Conservation (phyloP, 1,140 invertebrate genomes). For the Potamilus streckersoni region DNA sequence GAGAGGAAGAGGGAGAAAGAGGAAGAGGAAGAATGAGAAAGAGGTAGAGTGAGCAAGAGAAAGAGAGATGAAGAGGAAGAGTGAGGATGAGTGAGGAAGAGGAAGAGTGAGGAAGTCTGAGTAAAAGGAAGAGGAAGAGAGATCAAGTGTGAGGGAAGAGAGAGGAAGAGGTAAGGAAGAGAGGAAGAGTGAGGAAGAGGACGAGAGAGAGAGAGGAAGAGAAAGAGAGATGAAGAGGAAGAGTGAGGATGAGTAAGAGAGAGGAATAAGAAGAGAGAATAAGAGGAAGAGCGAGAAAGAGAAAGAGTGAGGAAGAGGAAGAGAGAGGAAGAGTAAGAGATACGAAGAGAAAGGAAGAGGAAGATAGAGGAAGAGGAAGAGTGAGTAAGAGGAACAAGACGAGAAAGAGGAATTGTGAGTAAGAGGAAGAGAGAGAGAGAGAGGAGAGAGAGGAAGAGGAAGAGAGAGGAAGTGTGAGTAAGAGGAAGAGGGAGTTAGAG, state of each 20-base stretch:
- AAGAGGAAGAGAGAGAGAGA: not conserved
- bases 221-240: no score
- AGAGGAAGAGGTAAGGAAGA: not conserved
- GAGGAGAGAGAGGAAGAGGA: not conserved
- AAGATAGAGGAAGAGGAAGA: not conserved
- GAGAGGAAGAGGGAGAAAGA: not conserved
- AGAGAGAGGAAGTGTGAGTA: not conserved
- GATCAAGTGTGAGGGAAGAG: not conserved
- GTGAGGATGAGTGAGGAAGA: not conserved
- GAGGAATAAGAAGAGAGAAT: not conserved
- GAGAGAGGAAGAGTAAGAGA: not conserved
- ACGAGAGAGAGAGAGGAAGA: constrained; percentile 4
- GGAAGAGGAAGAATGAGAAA: no score
- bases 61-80: no score
- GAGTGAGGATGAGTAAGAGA: no score
- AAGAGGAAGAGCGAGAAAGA: not conserved
- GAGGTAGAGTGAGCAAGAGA: no score
- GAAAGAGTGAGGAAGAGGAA: not conserved
- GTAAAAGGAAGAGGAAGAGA: no score
- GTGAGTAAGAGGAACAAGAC: not conserved
- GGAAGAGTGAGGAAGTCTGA: no score
- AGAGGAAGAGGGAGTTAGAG: not conserved
- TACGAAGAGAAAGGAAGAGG: not conserved
- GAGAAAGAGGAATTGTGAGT: not conserved
- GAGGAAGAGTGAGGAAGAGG: not conserved